Evolutionary conservation across 2,888 invertebrate species (phyloP), one percentile per base, ranked within the genome.

Genomic region (Scaptomyza polygonia): DNA sequence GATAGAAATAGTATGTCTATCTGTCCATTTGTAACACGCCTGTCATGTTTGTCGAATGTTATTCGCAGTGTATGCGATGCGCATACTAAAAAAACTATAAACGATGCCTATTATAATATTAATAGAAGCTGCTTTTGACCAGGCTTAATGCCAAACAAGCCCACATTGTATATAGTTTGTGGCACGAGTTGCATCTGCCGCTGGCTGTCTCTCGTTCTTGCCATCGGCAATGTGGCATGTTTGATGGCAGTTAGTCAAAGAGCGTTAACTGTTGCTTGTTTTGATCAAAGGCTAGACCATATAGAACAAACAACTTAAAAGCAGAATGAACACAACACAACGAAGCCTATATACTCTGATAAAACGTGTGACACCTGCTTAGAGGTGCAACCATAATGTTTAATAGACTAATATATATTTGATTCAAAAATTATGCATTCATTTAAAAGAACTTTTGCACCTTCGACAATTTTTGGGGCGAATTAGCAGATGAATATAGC

Each of bases 251-350:
- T 82, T 82, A 86, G 72, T 75, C 68, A 67, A 75, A 75, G 88
- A 79, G 86, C 88, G 88, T 88, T 87, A 82, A 87, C 83, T 85
- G 88, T 72, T 80, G 83, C 77, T 59, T 69, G 81, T 68, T 39
- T 39, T 81, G 74, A 59, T 53, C 27, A 30, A 43, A 58, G 48
- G 36, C n/a, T 12, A 29, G 18, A 30, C 29, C n/a, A 59, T 52
- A 58, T 29, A 43, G 36, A 57, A 25, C 27, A 25, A 18, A 47
- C 32, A n/a, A n/a, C n/a, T 16, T 14, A 7, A 47, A 30, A 5
- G 5, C 9, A 14, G 9, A 11, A 48, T 8, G 32, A 39, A 4
- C 5, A 5, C 9, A 4, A 14, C 1, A 39, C 16, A 16, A 5
- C 18, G 6, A 48, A 6, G n/a, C 21, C 18, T n/a, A 21, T 2